Base-by-base conservation (phyloP, 2,888 invertebrate species). In the Heliconius sara region DNA sequence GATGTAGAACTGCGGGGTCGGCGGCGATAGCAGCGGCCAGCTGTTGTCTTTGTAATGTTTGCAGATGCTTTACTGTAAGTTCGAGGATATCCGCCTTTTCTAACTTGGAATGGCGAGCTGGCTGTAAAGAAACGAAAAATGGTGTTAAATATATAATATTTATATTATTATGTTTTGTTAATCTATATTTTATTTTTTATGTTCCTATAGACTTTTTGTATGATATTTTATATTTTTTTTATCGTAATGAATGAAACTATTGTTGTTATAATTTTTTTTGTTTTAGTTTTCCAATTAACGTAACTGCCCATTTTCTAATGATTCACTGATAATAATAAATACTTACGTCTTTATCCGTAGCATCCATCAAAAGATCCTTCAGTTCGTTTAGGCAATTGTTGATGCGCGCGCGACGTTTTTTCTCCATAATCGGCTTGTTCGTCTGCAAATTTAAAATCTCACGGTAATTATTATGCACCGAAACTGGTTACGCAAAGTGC, bases 21-120 rank as follows among this genome's bases (percentile, higher is more conserved):
- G 97, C 96, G 0, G 98, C 97, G 84, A 97, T 97, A 39, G 98
- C 97, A 84, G 97, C 96, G 13, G 97, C 97, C 71, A 97, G 93
- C 90, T 98, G 98, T 89, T 98, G 98, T 19, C 98, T 96, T 89
- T 99, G 99, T 25, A 99, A 95, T 82, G 97, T 97, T 90, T 98
- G 98, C 75, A 99, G 95, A 90, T 99, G 98, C 89, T 98, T 98
- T 72, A 99, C 99, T 1, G 99, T 98, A 96, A 99, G 97, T 92
- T 99, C 99, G 77, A 99, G 95, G 85, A 99, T 99, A 91, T 99
- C 99, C 0, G 99, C 99, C 90, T 99, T 99, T 92, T 99, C 99
- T 87, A 99, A 95, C 91, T 99, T 99, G 9, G 98, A 98, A 93
- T 99, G 99, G 80, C 98, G 96, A 3, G 98, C 97, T 63, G 98